phyloP scores from a whole-genome alignment of 2,888 invertebrate species.

The Troides helena region DNA sequence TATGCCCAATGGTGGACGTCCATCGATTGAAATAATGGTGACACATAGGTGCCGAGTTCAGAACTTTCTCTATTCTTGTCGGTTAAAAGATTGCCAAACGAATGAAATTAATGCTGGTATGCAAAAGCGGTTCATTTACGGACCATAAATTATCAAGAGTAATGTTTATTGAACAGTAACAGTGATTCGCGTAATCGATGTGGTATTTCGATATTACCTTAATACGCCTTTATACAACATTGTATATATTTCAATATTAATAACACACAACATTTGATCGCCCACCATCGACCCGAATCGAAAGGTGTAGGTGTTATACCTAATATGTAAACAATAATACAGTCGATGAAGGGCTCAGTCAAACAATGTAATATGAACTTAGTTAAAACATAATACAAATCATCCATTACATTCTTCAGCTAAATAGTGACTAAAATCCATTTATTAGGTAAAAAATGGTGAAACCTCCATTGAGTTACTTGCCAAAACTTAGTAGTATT shows the following conservation, averaged over 20 bases:
- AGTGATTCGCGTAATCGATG: not conserved
- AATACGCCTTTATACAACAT: constrained; percentile 6
- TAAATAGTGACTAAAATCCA: no score
- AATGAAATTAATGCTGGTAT: not conserved
- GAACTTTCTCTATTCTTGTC: not conserved
- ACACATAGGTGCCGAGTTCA: no score
- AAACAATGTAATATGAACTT: not conserved
- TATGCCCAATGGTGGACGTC: no score
- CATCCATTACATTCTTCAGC: not conserved
- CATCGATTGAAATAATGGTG: no score
- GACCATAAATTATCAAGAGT: not conserved
- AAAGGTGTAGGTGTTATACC: constrained; percentile 7
- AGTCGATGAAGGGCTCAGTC: not conserved
- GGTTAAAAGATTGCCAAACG: not conserved
- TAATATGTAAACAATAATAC: constrained; percentile 13
- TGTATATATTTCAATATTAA: constrained; percentile 4
- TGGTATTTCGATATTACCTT: constrained; percentile 1
- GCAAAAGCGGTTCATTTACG: not conserved
- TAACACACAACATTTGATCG: not conserved
- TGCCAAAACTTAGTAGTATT: no score
- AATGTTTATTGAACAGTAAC: not conserved
- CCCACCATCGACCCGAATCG: constrained; percentile 16
- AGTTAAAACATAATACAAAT: not conserved
- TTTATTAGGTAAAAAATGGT: no score
- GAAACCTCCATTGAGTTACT: no score